Percentiles rank a stretch among this genome's conserved stretches.
phyloP scores from a whole-genome alignment of 2,888 invertebrate genomes.

The Aphidoletes aphidimyza region DNA sequence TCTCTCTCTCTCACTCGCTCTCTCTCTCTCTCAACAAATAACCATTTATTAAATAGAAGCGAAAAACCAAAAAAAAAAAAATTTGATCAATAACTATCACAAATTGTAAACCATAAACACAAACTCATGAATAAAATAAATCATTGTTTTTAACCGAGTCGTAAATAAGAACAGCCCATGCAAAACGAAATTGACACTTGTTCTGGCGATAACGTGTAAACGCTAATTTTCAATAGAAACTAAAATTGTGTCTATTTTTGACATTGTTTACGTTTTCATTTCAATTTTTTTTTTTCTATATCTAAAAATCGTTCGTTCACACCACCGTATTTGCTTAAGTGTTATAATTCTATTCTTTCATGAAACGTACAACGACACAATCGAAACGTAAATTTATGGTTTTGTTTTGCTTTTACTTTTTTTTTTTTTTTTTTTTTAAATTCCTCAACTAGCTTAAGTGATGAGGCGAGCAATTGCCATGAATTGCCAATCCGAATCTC shows the following conservation, averaged over 20 bases:
- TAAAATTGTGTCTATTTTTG: background rate
- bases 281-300: background rate
- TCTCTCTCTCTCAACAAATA: too few relatives aligned
- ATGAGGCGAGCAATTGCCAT: background rate
- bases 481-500: constrained; percentile 54
- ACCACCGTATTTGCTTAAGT: constrained; percentile 1
- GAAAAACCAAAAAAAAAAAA: too few relatives aligned
- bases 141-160: too few relatives aligned
- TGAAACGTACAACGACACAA: background rate
- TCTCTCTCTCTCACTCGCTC: too few relatives aligned
- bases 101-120: background rate
- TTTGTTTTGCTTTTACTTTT: background rate
- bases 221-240: background rate
- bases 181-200: background rate
- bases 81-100: constrained; percentile 29
- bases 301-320: background rate
- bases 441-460: too few relatives aligned
- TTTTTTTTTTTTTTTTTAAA: background rate
- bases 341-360: background rate
- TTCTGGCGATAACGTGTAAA: background rate
- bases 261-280: background rate
- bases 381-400: background rate
- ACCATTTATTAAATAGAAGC: too few relatives aligned
- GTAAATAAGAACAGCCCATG: background rate
- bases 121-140: background rate